Evolutionary conservation across 2,113 vertebrate species (phyloP), one percentile per base, ranked within the genome.

Genomic region (Damaliscus lunatus): DNA sequence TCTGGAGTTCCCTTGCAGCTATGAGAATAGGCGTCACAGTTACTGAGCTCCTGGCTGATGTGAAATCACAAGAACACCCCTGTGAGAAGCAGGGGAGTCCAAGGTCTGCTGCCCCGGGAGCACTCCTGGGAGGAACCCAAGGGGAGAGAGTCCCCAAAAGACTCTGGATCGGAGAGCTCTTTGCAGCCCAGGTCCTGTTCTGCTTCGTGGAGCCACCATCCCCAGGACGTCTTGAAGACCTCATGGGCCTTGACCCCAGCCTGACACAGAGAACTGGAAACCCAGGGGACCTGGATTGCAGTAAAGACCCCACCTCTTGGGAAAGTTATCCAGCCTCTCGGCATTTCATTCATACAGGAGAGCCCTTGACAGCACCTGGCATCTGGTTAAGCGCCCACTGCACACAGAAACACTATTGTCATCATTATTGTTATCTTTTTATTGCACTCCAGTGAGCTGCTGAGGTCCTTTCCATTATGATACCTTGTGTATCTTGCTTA

Each of bases 321-420:
- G 55, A 82, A 85, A 82, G 77, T 33, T 88, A 5, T 80, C 88
- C 62, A 40, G 96, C 83, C 57, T 57, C 57, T 81, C 46, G 77
- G 10, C 52, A 17, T 31, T 90, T 83, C 2, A 12, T 82, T 71
- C 15, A 4, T 8, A 11, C 0, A 7, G 81, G 55, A n/a, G 21
- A 50, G 33, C n/a, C 1, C 17, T 23, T 14, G 36, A 27, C 16
- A 5, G 25, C 19, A 4, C 19, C 0, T 12, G 52, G 27, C 43
- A 0, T 16, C n/a, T 4, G 7, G 10, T 40, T 4, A 10, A 14
- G 62, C 8, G 0, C 64, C 52, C 21, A 1, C 8, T 1, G 14
- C 52, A 3, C 5, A 1, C 16, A 10, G 23, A 1, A 27, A 33
- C 13, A 1, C 2, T 1, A 1, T 3, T 2, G 0, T 64, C 4